Evolutionary conservation across 2,888 invertebrate genomes (phyloP), one percentile per base, ranked within the genome.

Genomic region (Sinopyrophorus schimmeli): DNA sequence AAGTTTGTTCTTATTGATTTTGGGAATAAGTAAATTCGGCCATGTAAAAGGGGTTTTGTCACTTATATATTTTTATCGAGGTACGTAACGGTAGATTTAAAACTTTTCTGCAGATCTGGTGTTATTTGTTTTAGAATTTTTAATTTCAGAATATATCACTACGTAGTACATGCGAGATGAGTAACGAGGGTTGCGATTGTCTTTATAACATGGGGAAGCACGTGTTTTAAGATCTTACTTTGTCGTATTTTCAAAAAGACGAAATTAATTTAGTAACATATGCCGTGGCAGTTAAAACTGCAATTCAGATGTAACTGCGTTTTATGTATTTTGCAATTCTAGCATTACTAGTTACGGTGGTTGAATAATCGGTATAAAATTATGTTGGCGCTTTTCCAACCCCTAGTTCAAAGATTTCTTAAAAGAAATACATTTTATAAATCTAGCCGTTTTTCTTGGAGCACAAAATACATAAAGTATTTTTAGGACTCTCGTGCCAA

Each of bases 21-120:
- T n/a, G n/a, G n/a, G n/a, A n/a, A n/a, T n/a, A n/a, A n/a, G n/a
- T n/a, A 17, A 32, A 32, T 6, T 2, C 11, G 11, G 2, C 20
- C 32, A 18, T 20, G 20, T 20, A 32, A 20, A 32, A 32, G n/a
- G 20, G 20, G 11, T 20, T 31, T 31, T 15, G 12, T 3, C 11
- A 10, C 10, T 32, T 32, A 32, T 32, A 20, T 32, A 20, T 32
- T 32, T 32, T 32, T 32, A 32, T 32, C 20, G 12, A 12, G 20
- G 20, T 20, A 32, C 20, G 20, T 32, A 31, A 31, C 31, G 11
- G 5, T 12, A 12, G 18, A 32, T 18, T 32, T 32, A 32, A 32
- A 20, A 32, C 32, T 32, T 32, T 32, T 2, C 31, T 32, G 32
- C 32, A 32, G 32, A 32, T 32, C 32, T 32, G 20, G 11, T 7